A percentile compares a stretch with the other conserved stretches of the same genome.
phyloP scores from a whole-genome alignment of 1,140 invertebrate species.

The Phthorimaea operculella region DNA sequence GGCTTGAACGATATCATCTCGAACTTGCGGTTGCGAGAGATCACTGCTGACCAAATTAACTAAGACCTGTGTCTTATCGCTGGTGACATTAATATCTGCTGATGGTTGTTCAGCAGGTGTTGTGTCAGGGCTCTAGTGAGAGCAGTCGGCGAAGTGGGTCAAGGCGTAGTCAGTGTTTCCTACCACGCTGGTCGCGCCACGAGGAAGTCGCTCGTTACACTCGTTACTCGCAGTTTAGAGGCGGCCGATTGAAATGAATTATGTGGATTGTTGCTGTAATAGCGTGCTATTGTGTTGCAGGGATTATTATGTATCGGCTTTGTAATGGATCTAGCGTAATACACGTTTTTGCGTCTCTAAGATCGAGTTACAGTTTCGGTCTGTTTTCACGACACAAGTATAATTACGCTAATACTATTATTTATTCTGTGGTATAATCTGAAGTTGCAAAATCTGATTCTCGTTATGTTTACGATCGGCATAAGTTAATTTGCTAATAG shows the following conservation, averaged over 20 bases:
- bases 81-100: not conserved
- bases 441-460: too few relatives aligned
- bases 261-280: not conserved
- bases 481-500: too few relatives aligned
- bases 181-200: constrained; percentile 31
- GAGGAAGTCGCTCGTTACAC: constrained; percentile 48
- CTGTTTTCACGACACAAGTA: too few relatives aligned
- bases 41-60: not conserved
- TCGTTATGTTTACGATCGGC: too few relatives aligned
- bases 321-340: not conserved
- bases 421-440: too few relatives aligned
- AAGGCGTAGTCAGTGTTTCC: constrained; percentile 54
- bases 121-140: constrained; percentile 20
- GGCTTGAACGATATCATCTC: constrained; percentile 18
- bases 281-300: not conserved
- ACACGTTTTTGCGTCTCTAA: too few relatives aligned
- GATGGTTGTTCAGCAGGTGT: not conserved
- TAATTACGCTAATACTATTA: too few relatives aligned
- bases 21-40: constrained; percentile 26
- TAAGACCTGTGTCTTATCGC: not conserved
- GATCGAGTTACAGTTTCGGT: too few relatives aligned
- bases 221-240: constrained; percentile 34
- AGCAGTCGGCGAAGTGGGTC: constrained; percentile 40
- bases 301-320: not conserved
- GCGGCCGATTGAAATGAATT: constrained; percentile 25